Evolutionary conservation across 2,888 invertebrate genomes (phyloP).

Genomic region (Mythimna loreyi): DNA sequence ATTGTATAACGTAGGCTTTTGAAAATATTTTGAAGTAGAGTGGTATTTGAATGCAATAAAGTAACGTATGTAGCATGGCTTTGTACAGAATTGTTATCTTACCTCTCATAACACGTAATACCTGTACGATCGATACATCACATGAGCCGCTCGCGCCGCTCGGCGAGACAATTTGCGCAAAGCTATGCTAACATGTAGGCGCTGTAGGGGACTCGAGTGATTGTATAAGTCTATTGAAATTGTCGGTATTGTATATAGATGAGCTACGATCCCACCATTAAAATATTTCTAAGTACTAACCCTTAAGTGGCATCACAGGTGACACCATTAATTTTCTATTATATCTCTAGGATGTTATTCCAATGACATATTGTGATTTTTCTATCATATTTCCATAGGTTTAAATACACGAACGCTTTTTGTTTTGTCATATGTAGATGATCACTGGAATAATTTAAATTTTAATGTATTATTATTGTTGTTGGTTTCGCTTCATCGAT

Average conservation of each 20-base stretch:
- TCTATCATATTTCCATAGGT: slow-evolving; percentile 86
- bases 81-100: slow-evolving; percentile 60
- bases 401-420: slow-evolving; percentile 79
- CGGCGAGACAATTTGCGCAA: slow-evolving; percentile 62
- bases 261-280: slow-evolving; percentile 90
- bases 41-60: slow-evolving; percentile 88
- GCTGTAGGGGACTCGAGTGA: slow-evolving; percentile 88
- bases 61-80: slow-evolving; percentile 72
- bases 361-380: slow-evolving; percentile 88
- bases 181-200: slow-evolving; percentile 72
- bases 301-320: slow-evolving; percentile 85
- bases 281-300: slow-evolving; percentile 89
- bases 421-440: slow-evolving; percentile 77
- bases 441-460: slow-evolving; percentile 78
- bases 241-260: slow-evolving; percentile 90
- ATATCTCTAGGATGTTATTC: slow-evolving; percentile 85
- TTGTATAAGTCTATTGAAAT: slow-evolving; percentile 88
- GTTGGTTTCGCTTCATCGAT: slow-evolving; percentile 80
- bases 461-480: slow-evolving; percentile 77
- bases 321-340: slow-evolving; percentile 82
- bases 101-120: not conserved
- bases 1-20: slow-evolving; percentile 83
- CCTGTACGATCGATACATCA: slow-evolving; percentile 20
- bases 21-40: slow-evolving; percentile 85
- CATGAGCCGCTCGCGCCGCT: slow-evolving; percentile 1